Percentiles rank a stretch among this genome's conserved stretches.
These are phyloP conservation scores for Allobates femoralis DNA, from an alignment of 2,797 vertebrate species.

Conservation along the genomic window DNA sequence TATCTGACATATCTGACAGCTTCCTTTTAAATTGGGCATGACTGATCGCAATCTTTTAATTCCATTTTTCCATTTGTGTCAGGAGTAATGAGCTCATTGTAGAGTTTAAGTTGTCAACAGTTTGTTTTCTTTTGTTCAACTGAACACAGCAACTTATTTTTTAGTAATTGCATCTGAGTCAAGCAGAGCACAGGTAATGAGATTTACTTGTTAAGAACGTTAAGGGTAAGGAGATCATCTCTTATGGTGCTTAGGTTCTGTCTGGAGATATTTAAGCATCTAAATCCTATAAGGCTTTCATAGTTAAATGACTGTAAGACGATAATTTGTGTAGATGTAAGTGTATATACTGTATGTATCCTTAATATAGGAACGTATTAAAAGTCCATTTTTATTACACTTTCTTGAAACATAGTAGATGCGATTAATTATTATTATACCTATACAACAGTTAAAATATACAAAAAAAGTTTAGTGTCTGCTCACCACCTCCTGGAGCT, in stretches of 20 bases:
- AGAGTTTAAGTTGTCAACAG: conserved; percentile 22
- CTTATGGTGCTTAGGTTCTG: conserved; percentile 33
- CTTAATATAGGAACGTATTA: no score
- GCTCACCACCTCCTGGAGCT: no score
- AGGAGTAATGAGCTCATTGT: background rate
- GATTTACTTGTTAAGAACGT: conserved; percentile 49
- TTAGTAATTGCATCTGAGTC: conserved; percentile 43
- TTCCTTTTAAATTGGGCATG: conserved; percentile 1
- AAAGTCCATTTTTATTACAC: no score
- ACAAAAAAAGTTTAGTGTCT: no score
- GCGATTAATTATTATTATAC: no score
- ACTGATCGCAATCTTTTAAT: conserved; percentile 13
- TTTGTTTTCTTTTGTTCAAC: conserved; percentile 46
- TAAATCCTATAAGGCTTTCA: conserved; percentile 46
- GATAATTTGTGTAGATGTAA: background rate
- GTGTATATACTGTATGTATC: no score
- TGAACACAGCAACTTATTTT: conserved; percentile 10
- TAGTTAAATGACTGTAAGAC: conserved; percentile 42
- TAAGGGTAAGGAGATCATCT: conserved; percentile 45
- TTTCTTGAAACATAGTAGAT: no score
- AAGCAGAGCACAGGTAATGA: conserved; percentile 49
- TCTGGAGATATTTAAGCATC: conserved; percentile 49
- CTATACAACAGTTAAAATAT: no score
- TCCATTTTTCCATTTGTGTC: conserved; percentile 16
- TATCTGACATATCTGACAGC: conserved; percentile 8